These are phyloP conservation scores for Ochotona princeps DNA, from an alignment of 2,113 vertebrate genomes.

Conservation along the genomic window DNA sequence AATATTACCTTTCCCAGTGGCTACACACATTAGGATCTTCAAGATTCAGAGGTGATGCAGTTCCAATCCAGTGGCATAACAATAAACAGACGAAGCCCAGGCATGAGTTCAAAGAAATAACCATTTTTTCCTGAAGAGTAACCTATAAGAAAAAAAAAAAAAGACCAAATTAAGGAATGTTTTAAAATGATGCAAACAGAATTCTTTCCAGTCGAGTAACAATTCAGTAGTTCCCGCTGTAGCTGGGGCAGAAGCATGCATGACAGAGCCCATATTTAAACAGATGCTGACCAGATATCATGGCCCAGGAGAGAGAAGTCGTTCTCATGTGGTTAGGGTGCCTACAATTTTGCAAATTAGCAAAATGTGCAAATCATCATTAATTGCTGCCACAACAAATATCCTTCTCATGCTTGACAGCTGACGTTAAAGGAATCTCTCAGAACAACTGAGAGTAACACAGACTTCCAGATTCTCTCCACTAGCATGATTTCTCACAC, in stretches of 20 bases:
- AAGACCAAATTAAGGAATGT: neutral
- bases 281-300: constrained; percentile 25
- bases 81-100: constrained; percentile 84
- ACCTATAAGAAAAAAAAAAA: constrained; percentile 81
- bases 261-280: constrained; percentile 34
- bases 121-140: constrained; percentile 86
- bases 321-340: constrained; percentile 19
- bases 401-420: constrained; percentile 38
- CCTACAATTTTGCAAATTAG: constrained; percentile 11
- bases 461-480: constrained; percentile 42
- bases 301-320: constrained; percentile 3
- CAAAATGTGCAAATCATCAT: constrained; percentile 57
- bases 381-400: constrained; percentile 51
- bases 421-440: constrained; percentile 51
- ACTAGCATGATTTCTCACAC: constrained; percentile 4
- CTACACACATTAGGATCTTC: constrained; percentile 99
- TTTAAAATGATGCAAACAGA: constrained; percentile 56
- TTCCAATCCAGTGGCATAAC: constrained; percentile 85
- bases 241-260: neutral
- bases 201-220: constrained; percentile 11
- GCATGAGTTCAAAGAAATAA: constrained; percentile 76
- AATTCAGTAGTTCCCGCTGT: neutral
- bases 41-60: constrained; percentile 90
- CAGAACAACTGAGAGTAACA: neutral
- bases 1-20: constrained; percentile 97